Percentiles rank a stretch among this genome's conserved stretches.
Conservation (phyloP, 2,888 invertebrate species). For the Torymus aiolomorphi region DNA sequence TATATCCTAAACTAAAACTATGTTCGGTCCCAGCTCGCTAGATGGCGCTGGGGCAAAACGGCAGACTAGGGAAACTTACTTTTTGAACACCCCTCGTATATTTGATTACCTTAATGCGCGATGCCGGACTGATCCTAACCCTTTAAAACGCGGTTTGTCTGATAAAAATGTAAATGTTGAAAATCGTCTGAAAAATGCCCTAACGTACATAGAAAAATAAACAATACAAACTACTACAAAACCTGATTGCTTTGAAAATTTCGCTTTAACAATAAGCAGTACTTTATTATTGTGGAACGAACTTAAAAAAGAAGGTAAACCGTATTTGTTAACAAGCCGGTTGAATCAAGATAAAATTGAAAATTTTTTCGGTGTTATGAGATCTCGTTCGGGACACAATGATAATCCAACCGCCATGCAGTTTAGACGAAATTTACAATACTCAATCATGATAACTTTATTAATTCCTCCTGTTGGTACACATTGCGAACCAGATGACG, state of each 20-base stretch:
- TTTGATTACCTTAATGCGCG: neutral
- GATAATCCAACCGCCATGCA: too few species aligned
- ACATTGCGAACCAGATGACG: too few species aligned
- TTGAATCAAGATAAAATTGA: conserved; percentile 25
- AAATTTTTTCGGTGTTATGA: conserved; percentile 22
- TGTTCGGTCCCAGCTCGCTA: too few species aligned
- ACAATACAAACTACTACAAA: neutral
- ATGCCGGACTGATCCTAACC: neutral
- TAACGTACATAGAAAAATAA: neutral
- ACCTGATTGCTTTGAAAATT: too few species aligned
- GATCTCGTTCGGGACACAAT: too few species aligned
- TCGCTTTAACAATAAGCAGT: too few species aligned
- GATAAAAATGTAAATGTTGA: neutral
- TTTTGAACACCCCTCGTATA: too few species aligned
- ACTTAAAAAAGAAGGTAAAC: neutral
- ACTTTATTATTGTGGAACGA: neutral
- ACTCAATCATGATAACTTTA: neutral
- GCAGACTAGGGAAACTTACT: too few species aligned
- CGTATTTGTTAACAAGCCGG: neutral
- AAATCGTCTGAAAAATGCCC: neutral
- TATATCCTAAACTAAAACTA: too few species aligned
- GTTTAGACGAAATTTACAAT: too few species aligned
- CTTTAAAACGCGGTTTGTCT: conserved; percentile 15
- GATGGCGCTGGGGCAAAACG: too few species aligned
- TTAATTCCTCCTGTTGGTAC: too few species aligned